Percentiles rank a stretch among this genome's conserved stretches.
phyloP scores from a whole-genome alignment of 2,113 vertebrate genomes.

The Python bivittatus region DNA sequence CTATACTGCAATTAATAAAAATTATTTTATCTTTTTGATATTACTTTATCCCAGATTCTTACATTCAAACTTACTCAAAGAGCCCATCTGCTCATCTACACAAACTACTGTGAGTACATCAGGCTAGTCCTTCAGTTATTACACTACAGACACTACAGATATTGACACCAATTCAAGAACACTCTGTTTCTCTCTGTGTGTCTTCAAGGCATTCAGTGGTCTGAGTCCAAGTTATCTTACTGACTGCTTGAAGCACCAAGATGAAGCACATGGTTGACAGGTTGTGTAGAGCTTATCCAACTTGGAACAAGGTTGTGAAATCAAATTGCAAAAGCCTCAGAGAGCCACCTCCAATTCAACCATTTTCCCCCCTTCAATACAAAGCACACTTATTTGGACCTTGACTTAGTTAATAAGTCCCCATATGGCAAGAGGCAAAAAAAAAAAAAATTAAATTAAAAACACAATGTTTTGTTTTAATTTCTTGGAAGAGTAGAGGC shows the following conservation, averaged over 20 bases:
- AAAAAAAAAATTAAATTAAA: slow-evolving; percentile 11
- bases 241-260: slow-evolving; percentile 38
- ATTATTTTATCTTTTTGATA: background rate
- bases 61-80: slow-evolving; percentile 22
- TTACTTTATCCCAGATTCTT: slow-evolving; percentile 12
- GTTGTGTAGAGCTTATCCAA: slow-evolving; percentile 35
- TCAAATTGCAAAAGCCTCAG: slow-evolving; percentile 16
- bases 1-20: background rate
- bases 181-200: slow-evolving; percentile 31
- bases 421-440: slow-evolving; percentile 29
- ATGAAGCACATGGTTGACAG: slow-evolving; percentile 40
- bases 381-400: slow-evolving; percentile 30
- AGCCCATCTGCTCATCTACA: slow-evolving; percentile 38
- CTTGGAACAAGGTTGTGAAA: slow-evolving; percentile 32
- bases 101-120: slow-evolving; percentile 16
- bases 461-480: background rate
- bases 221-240: slow-evolving; percentile 35
- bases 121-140: slow-evolving; percentile 26
- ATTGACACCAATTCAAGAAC: slow-evolving; percentile 41
- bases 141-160: slow-evolving; percentile 28
- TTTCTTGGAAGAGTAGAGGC: background rate
- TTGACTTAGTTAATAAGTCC: slow-evolving; percentile 21
- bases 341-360: slow-evolving; percentile 27
- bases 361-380: slow-evolving; percentile 7
- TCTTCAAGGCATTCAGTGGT: slow-evolving; percentile 41